Evolutionary conservation across 1,140 invertebrate species (phyloP), one percentile per base, ranked within the genome.

Genomic region (Drosophila trapezifrons): DNA sequence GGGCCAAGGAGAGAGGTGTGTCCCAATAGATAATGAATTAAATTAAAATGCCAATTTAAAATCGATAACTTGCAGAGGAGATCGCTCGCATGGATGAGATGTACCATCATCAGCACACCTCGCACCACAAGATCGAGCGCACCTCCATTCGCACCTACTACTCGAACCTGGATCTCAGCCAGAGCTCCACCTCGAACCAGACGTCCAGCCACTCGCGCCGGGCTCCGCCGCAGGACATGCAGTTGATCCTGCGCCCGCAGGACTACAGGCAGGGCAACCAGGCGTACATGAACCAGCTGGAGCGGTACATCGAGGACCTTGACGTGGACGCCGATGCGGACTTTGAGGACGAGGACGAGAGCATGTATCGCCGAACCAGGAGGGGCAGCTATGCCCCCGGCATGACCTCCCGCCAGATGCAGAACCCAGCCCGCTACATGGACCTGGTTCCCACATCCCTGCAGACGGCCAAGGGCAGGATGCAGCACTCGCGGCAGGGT

Each of bases 1-100:
- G 95, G 95, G 95, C 95, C 54, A 94, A 93, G 82, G 95, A 96
- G 92, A 93, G 93, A 92, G 95, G 95, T 95, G 92, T 69, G 80
- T 22, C n/a, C 12, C 13, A n/a, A 17, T 29, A 4, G 2, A 7
- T 20, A 22, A 6, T 9, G 17, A 17, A 12, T 6, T 27, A 18
- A 12, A n/a, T 17, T 13, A n/a, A 13, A 37, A 17, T 22, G 8
- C 1, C 3, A 6, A 4, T 40, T 4, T 1, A 7, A n/a, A 37
- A 2, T 4, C n/a, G n/a, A n/a, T n/a, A n/a, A 2, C 18, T 85
- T 90, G 9, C 66, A 95, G 95, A 95, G 91, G 95, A 95, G 93
- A 93, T 95, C 78, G 93, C 94, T 17, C 93, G 93, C 75, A 92
- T 95, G 66, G 93, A 93, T 69, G 93, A 92, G 73, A 83, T 92